Percentiles rank a stretch among this genome's conserved stretches.
Conservation (phyloP, 2,113 vertebrate genomes). For the Otolemur garnettii region DNA sequence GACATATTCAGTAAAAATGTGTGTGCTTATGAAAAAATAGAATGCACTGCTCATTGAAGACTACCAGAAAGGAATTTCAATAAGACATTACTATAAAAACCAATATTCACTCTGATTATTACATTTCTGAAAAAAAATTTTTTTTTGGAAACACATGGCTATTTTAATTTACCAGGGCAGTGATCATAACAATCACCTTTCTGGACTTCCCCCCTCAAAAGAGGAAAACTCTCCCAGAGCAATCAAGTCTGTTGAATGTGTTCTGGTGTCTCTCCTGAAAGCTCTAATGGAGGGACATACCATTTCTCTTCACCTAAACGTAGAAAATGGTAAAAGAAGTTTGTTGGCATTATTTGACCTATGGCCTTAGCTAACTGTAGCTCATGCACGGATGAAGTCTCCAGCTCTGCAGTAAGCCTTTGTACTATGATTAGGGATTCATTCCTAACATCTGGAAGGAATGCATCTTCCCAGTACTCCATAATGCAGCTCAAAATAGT, state of each 20-base stretch:
- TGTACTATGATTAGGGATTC: background rate
- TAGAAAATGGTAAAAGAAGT: background rate
- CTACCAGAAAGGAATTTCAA: slow-evolving; percentile 32
- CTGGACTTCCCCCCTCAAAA: slow-evolving; percentile 16
- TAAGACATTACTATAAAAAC: slow-evolving; percentile 54
- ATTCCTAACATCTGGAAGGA: background rate
- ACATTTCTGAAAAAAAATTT: background rate
- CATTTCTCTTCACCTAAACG: background rate
- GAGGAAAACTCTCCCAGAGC: background rate
- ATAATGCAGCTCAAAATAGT: background rate
- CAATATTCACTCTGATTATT: background rate
- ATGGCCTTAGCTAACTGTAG: background rate
- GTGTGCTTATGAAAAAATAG: background rate
- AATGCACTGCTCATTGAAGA: slow-evolving; percentile 35
- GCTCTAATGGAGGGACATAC: background rate
- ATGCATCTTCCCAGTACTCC: background rate
- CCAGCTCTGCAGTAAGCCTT: background rate
- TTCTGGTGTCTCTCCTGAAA: slow-evolving; percentile 23
- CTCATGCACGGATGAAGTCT: background rate
- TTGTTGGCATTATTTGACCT: background rate
- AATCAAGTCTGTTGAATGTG: background rate
- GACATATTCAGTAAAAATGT: too few species aligned
- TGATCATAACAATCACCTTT: background rate
- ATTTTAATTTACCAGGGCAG: slow-evolving; percentile 42
- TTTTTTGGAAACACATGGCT: slow-evolving; percentile 28